Percentiles rank a stretch among this genome's conserved stretches.
phyloP scores from a whole-genome alignment of 2,797 vertebrate species.

The Characodon lateralis region DNA sequence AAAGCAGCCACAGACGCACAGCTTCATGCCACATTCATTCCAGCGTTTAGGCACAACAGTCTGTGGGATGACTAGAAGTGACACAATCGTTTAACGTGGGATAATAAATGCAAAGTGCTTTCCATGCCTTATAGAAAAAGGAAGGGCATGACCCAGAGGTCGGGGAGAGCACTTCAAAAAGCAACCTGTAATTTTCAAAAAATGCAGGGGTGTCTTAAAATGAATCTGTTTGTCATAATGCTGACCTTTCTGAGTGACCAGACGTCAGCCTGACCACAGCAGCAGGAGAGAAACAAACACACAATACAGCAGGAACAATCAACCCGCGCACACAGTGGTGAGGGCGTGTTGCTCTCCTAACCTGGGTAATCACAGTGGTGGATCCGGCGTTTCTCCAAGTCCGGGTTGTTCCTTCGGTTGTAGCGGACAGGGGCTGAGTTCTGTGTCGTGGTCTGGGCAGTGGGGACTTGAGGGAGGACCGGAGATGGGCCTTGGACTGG shows the following conservation, averaged over 20 bases:
- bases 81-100: slow-evolving; percentile 25
- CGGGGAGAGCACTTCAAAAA: slow-evolving; percentile 34
- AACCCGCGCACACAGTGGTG: neutral
- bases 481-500: slow-evolving; percentile 47
- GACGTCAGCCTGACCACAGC: slow-evolving; percentile 42
- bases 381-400: slow-evolving; percentile 96
- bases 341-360: slow-evolving; percentile 63
- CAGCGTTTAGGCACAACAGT: slow-evolving; percentile 39
- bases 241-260: slow-evolving; percentile 34
- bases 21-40: slow-evolving; percentile 42
- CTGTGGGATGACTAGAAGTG: slow-evolving; percentile 20
- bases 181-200: slow-evolving; percentile 45
- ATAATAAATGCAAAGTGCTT: slow-evolving; percentile 29
- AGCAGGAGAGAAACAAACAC: slow-evolving; percentile 22
- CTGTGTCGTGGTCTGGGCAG: slow-evolving; percentile 45
- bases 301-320: slow-evolving; percentile 8
- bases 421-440: slow-evolving; percentile 87
- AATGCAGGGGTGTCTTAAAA: slow-evolving; percentile 40
- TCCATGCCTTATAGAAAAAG: slow-evolving; percentile 28
- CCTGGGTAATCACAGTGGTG: slow-evolving; percentile 98
- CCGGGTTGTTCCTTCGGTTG: slow-evolving; percentile 97
- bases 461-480: slow-evolving; percentile 50
- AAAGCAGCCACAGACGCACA: slow-evolving; percentile 37
- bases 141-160: slow-evolving; percentile 34
- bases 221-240: slow-evolving; percentile 32